These are phyloP conservation scores for Hirtodrosophila duncani DNA, from an alignment of 2,888 invertebrate species.

Conservation along the genomic window DNA sequence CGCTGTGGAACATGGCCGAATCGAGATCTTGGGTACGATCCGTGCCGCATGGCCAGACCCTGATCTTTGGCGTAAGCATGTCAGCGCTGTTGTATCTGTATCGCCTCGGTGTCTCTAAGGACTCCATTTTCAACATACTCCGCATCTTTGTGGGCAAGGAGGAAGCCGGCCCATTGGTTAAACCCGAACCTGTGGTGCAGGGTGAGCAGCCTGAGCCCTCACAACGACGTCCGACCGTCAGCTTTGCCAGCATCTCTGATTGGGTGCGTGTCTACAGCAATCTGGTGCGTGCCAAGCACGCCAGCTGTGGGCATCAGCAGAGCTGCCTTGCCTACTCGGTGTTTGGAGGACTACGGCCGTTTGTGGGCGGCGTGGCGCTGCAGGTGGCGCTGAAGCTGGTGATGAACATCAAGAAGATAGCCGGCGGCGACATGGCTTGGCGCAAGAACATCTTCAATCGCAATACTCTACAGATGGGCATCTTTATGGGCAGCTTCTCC, in stretches of 20 bases:
- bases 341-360: slow-evolving; percentile 80
- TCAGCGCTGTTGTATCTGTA: slow-evolving; percentile 82
- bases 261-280: slow-evolving; percentile 69
- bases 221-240: slow-evolving; percentile 43
- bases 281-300: slow-evolving; percentile 74
- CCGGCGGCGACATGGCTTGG: slow-evolving; percentile 80
- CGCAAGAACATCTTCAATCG: slow-evolving; percentile 80
- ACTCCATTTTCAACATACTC: slow-evolving; percentile 81
- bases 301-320: slow-evolving; percentile 81
- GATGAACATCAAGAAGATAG: slow-evolving; percentile 80
- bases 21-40: slow-evolving; percentile 82
- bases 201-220: slow-evolving; percentile 43
- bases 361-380: slow-evolving; percentile 82
- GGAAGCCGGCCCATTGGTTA: slow-evolving; percentile 79
- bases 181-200: background rate
- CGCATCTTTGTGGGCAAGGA: slow-evolving; percentile 82
- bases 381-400: slow-evolving; percentile 82
- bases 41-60: slow-evolving; percentile 83
- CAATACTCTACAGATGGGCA: slow-evolving; percentile 82
- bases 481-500: slow-evolving; percentile 85
- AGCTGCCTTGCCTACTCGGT: slow-evolving; percentile 82
- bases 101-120: slow-evolving; percentile 80
- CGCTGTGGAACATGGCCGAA: slow-evolving; percentile 85
- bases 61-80: slow-evolving; percentile 83
- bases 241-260: slow-evolving; percentile 59